Percentiles rank a stretch among this genome's conserved stretches.
Conservation (phyloP, 2,888 invertebrate genomes). For the Syrista parreyssii region DNA sequence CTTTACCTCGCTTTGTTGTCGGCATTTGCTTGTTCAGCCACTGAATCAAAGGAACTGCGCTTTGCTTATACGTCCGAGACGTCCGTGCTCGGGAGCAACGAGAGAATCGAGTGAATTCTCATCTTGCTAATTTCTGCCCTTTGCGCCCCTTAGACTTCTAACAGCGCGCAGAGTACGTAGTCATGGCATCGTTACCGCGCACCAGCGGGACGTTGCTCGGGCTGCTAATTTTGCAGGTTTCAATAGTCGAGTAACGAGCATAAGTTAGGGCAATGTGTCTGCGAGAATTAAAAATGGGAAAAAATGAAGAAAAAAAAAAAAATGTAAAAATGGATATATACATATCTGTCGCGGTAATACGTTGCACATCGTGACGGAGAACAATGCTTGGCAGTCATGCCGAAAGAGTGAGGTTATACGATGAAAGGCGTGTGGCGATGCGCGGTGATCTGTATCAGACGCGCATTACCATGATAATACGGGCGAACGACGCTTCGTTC, state of each 20-base stretch:
- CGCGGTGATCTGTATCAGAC: slow-evolving; percentile 2
- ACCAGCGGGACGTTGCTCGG: background rate
- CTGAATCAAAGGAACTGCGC: slow-evolving; percentile 44
- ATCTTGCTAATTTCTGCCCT: background rate
- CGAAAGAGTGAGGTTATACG: background rate
- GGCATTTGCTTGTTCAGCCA: slow-evolving; percentile 49
- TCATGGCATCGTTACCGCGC: background rate
- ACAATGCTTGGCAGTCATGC: background rate
- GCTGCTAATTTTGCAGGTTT: background rate
- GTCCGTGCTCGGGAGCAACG: background rate
- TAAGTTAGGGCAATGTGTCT: background rate
- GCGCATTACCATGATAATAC: slow-evolving; percentile 4
- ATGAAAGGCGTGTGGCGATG: background rate
- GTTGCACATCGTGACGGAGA: background rate
- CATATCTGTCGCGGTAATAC: background rate
- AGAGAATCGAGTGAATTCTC: background rate
- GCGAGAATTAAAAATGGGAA: background rate
- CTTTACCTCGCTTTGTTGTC: slow-evolving; percentile 30
- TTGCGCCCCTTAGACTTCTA: background rate
- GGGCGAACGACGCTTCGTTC: slow-evolving; percentile 3
- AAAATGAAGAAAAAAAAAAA: background rate
- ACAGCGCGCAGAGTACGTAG: background rate
- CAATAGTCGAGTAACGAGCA: background rate
- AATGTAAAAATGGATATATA: background rate
- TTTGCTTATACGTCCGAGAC: slow-evolving; percentile 1